These are phyloP conservation scores for human (Homo sapiens) DNA, from an alignment of 2,113 vertebrate genomes.

Conservation along the genomic window GRCh38 chr6:158866001-158866500, in stretches of 20 bases:
- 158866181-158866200: neutral
- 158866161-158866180: conserved; percentile 13
- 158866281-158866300: neutral
- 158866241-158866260: neutral
- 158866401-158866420: neutral
- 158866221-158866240: neutral
- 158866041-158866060: neutral
- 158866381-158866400: conserved; percentile 14
- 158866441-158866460: too few species aligned
- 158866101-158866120: conserved; percentile 21
- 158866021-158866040: neutral
- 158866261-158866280: neutral
- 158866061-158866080: neutral
- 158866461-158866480: too few species aligned
- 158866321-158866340: conserved; percentile 1
- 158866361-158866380: neutral
- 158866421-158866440: neutral
- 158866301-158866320: neutral
- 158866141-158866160: neutral
- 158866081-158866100: conserved; percentile 2
- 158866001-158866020: neutral
- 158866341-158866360: neutral
- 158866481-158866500: too few species aligned
- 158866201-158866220: neutral
- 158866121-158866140: conserved; percentile 42